phyloP scores from a whole-genome alignment of 2,888 invertebrate genomes.

The Lasioglossum figueresi region DNA sequence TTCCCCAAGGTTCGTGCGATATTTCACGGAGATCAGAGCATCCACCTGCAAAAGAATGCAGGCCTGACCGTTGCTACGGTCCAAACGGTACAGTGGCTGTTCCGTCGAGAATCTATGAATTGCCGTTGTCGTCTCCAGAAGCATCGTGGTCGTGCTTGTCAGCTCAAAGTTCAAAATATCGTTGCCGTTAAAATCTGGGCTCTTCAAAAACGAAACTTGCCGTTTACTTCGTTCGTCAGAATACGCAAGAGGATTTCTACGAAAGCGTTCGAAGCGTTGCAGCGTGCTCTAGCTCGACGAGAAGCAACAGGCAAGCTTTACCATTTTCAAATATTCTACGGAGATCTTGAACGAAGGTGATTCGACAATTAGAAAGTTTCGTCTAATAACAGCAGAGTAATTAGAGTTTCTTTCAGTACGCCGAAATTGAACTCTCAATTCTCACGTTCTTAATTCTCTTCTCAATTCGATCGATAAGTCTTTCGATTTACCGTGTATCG shows the following conservation, averaged over 20 bases:
- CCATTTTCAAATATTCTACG: neutral
- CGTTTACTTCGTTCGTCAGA: neutral
- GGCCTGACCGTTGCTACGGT: constrained; percentile 89
- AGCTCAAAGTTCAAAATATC: constrained; percentile 69
- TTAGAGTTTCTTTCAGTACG: neutral
- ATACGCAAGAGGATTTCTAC: neutral
- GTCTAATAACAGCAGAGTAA: neutral
- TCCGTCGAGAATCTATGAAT: constrained; percentile 66
- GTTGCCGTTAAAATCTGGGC: neutral
- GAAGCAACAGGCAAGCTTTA: constrained; percentile 9
- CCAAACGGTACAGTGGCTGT: constrained; percentile 87
- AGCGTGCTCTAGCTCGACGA: constrained; percentile 2
- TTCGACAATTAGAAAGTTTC: neutral
- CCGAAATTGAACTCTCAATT: too few species aligned
- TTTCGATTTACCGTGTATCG: too few species aligned
- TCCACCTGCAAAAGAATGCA: constrained; percentile 92
- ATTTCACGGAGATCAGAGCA: constrained; percentile 89
- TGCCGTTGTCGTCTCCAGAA: constrained; percentile 75
- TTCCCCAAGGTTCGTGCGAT: constrained; percentile 89
- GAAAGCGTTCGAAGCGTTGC: neutral
- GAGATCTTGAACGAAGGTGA: neutral
- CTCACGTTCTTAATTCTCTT: too few species aligned
- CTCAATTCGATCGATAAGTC: too few species aligned
- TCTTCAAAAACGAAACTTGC: neutral
- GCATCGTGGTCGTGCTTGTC: constrained; percentile 84